These are phyloP conservation scores for Chironex yamaguchii DNA, from an alignment of 30 jellyfish, hydroid and myxozoan species.

Conservation along the genomic window DNA sequence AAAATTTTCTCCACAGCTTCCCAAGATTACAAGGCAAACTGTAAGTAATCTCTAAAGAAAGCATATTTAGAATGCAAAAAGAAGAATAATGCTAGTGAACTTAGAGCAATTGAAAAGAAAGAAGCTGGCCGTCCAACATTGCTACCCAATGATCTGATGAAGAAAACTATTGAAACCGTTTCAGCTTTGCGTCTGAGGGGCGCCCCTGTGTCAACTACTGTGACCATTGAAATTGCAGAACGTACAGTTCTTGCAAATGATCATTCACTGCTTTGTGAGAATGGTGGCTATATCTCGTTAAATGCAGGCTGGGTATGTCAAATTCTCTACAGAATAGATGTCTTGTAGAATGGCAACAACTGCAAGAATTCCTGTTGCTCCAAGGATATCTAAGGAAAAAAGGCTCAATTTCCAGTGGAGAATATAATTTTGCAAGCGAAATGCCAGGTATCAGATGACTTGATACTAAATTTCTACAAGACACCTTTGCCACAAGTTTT, in stretches of 20 bases:
- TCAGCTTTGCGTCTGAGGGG: constrained; percentile 53
- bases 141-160: constrained; percentile 48
- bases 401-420: constrained; percentile 56
- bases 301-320: constrained; percentile 59
- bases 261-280: constrained; percentile 29
- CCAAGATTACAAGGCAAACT: constrained; percentile 18
- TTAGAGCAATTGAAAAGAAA: constrained; percentile 41
- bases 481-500: constrained; percentile 40
- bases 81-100: no score
- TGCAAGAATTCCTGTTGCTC: constrained; percentile 64
- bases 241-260: constrained; percentile 57
- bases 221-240: constrained; percentile 33
- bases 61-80: constrained; percentile 37
- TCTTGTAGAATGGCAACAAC: constrained; percentile 63
- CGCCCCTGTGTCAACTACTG: constrained; percentile 59
- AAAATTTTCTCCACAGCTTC: background rate
- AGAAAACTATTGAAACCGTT: constrained; percentile 42
- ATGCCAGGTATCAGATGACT: constrained; percentile 52
- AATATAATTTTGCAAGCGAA: constrained; percentile 46
- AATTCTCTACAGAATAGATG: constrained; percentile 59
- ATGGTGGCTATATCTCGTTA: constrained; percentile 14
- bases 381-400: constrained; percentile 63
- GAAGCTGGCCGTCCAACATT: constrained; percentile 52
- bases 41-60: constrained; percentile 13
- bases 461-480: constrained; percentile 51